Evolutionary conservation across 2,888 invertebrate genomes (phyloP), one percentile per base, ranked within the genome.

Genomic region (Hanleya hanleyi): DNA sequence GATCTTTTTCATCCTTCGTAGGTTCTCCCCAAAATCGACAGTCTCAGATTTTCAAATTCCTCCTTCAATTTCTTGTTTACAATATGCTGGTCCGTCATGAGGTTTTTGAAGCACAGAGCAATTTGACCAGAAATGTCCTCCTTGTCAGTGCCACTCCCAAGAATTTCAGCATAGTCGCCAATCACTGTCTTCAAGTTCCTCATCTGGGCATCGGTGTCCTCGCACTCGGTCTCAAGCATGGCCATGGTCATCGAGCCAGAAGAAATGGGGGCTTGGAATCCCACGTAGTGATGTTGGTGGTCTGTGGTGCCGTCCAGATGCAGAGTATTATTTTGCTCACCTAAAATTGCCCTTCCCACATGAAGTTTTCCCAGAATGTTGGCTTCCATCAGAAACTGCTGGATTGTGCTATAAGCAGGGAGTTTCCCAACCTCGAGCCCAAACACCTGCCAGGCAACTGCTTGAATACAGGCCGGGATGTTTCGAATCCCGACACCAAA

Each of bases 1-100:
- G 7, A n/a, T 51, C 51, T n/a, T 51, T n/a, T 22, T 26, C 51
- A 51, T 6, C 18, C 9, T 9, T 12, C 15, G 22, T 51, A 9
- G 12, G 51, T 51, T 12, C 22, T 26, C 26, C 6, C 26, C 51
- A 51, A 22, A 18, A 51, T 51, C 22, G 7, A 7, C n/a, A 7
- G 7, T n/a, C 51, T 12, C 6, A 18, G 51, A 12, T 22, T 22
- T 22, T 51, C 51, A 12, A 51, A 22, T 51, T 18, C 26, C 12
- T n/a, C 51, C 51, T 51, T 22, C 12, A 51, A 51, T 51, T 9
- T 51, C 26, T 51, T 51, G 26, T 51, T 51, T 7, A 51, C 7
- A n/a, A 51, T 51, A 51, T 51, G 15, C 51, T 51, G 51, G 22
- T 51, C 51, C 12, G 51, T 51, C 51, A 51, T 51, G n/a, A 51